Percentiles rank a stretch among this genome's conserved stretches.
phyloP scores from a whole-genome alignment of 2,113 vertebrate genomes.

The Nettapus auritus region DNA sequence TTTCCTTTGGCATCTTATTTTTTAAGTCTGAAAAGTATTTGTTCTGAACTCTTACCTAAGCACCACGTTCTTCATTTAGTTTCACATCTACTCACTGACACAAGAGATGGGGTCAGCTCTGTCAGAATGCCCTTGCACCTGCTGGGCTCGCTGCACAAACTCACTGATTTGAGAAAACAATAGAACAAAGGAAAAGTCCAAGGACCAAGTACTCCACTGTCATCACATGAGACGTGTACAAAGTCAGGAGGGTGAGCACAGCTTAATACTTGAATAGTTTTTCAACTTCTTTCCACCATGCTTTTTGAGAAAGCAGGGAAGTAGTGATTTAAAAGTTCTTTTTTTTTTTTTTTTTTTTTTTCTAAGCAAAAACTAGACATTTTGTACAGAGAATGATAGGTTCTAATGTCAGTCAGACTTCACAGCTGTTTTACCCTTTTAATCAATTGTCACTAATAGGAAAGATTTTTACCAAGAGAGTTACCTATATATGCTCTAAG shows the following conservation, averaged over 20 bases:
- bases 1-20: neutral
- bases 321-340: fast-evolving
- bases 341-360: neutral
- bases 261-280: neutral
- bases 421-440: neutral
- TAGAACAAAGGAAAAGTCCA: slow-evolving; percentile 49
- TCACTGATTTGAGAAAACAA: slow-evolving; percentile 61
- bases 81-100: neutral
- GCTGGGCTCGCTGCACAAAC: neutral
- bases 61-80: neutral
- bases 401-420: neutral
- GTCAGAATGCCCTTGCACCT: neutral
- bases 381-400: neutral
- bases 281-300: neutral
- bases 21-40: neutral
- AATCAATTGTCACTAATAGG: neutral
- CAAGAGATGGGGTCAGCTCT: neutral
- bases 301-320: neutral
- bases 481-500: neutral
- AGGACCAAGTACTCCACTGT: neutral
- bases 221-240: neutral
- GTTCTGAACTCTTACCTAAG: neutral
- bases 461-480: neutral
- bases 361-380: neutral
- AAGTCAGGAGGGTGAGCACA: neutral